Percentiles rank a stretch among this genome's conserved stretches.
phyloP scores from a whole-genome alignment of 2,888 invertebrate species.

The Sinopyrophorus schimmeli region DNA sequence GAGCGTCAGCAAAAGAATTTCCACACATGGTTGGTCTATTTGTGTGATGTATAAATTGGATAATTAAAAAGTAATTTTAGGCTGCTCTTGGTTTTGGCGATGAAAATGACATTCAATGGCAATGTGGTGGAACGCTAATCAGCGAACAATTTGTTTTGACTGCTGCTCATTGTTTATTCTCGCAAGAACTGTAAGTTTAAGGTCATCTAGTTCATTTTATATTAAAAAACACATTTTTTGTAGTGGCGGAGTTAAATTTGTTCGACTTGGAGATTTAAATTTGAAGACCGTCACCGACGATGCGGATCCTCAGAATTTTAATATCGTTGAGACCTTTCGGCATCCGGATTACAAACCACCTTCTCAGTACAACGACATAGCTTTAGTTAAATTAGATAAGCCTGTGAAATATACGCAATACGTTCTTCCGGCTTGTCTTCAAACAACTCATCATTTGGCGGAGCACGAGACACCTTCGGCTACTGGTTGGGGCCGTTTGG shows the following conservation, averaged over 20 bases:
- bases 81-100: conserved; percentile 33
- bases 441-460: conserved; percentile 23
- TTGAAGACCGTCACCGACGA: conserved; percentile 28
- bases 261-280: conserved; percentile 40
- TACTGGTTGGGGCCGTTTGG: conserved; percentile 39
- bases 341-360: conserved; percentile 52
- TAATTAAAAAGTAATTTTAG: conserved; percentile 21
- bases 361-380: conserved; percentile 56
- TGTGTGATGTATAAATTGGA: too few species aligned
- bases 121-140: conserved; percentile 69
- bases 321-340: conserved; percentile 40
- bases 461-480: conserved; percentile 23
- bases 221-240: too few species aligned
- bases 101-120: conserved; percentile 51
- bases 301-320: conserved; percentile 40
- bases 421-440: conserved; percentile 55
- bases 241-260: conserved; percentile 29
- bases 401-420: conserved; percentile 45
- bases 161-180: conserved; percentile 63
- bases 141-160: conserved; percentile 64
- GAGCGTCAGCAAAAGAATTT: conserved; percentile 15
- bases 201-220: too few species aligned
- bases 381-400: conserved; percentile 50
- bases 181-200: conserved; percentile 31
- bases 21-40: conserved; percentile 20